Base-by-base conservation (phyloP, 2,797 vertebrate genomes). In the Tolypeutes matacus region DNA sequence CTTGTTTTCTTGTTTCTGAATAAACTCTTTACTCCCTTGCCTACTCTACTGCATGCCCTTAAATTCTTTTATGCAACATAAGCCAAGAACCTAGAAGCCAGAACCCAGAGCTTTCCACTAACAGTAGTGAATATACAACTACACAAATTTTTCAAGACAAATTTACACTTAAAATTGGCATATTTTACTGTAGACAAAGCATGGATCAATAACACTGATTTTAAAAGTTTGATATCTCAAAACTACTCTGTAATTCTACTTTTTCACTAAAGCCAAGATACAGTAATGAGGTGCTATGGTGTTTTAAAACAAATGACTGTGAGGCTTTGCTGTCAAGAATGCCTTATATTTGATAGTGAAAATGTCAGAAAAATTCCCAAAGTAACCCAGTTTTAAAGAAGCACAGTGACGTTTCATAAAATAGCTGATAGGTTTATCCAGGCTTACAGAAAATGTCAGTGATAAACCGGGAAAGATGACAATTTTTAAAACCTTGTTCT, bases 201-300 rank as follows among this genome's bases (percentile, higher is more conserved):
- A 81, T 13, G 75, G 77, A 18, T 93, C 58, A 91, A 72, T 49
- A 89, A 93, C 91, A 10, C 17, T 49, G 34, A 78, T 75, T 87
- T 60, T 6, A 62, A 82, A 93, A 73, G 69, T 56, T 0, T 73
- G 62, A 93, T 82, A 70, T 34, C 36, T 94, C 39, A 58, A 85
- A 86, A 93, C 70, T 81, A 88, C 18, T 70, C 56, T 88, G 27
- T 20, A 83, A 31, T 85, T 87, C 29, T 62, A 27, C 25, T 80
- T 92, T 65, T 80, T 93, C 86, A 93, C 42, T 91, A 91, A 95
- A 87, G 87, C 36, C 36, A 87, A 93, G 65, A 60, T 84, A 85
- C 29, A 7, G 70, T 84, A 84, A 91, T 82, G 82, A 90, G 49
- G 81, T 84, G 7, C 31, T 67, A 23, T 75, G 51, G 70, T 86